Conservation (phyloP, 2,888 invertebrate genomes). For the Charanyca ferruginea region DNA sequence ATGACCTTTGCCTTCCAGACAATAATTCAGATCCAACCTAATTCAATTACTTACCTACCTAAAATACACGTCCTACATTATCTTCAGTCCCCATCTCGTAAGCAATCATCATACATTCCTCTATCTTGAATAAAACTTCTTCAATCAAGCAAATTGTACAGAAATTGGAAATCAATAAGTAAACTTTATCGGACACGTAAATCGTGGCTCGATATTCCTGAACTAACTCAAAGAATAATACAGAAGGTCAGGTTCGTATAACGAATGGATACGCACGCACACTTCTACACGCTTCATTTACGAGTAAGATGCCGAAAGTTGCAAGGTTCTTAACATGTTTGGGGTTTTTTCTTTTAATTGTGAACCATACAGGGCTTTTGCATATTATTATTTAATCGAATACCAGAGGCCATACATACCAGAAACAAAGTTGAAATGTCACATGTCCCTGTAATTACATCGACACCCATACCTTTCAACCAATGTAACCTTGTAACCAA, state of each 20-base stretch:
- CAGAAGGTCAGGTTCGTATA: background rate
- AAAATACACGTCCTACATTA: constrained; percentile 16
- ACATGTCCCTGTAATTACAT: no score
- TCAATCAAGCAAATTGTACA: constrained; percentile 66
- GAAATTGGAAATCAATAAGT: constrained; percentile 66
- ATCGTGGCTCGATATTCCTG: constrained; percentile 60
- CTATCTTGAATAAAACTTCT: constrained; percentile 61
- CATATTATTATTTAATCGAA: no score
- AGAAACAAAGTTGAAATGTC: no score
- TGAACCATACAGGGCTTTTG: no score
- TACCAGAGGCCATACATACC: no score
- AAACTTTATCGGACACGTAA: constrained; percentile 67
- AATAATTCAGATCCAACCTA: background rate
- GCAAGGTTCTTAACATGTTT: no score
- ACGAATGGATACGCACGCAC: no score
- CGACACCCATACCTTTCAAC: no score
- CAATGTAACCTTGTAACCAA: no score
- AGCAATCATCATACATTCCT: constrained; percentile 45
- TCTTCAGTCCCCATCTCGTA: constrained; percentile 33
- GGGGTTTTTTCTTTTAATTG: no score
- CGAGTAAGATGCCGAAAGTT: no score
- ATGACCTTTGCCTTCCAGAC: background rate
- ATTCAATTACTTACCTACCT: constrained; percentile 6
- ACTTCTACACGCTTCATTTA: no score
- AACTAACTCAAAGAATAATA: constrained; percentile 16